A percentile compares a stretch with the other conserved stretches of the same genome.
Evolutionary conservation across 1,140 invertebrate genomes (phyloP).

Genomic region (Arion vulgaris): DNA sequence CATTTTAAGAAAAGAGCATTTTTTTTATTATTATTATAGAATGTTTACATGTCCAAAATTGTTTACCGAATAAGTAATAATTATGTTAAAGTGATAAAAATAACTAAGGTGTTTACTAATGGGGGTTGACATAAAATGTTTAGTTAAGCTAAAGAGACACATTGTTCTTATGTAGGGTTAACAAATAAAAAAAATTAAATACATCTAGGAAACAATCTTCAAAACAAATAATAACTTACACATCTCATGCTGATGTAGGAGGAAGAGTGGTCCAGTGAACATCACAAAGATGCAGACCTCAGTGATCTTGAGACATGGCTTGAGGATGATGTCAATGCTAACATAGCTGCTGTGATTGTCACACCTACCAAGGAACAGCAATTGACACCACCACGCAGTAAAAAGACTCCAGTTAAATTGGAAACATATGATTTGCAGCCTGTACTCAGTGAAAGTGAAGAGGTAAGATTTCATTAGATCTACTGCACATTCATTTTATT

Average conservation of each 20-base stretch:
- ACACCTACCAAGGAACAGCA: not conserved
- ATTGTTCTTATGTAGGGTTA: too few species aligned
- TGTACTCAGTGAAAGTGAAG: not conserved
- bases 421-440: not conserved
- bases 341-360: constrained; percentile 7
- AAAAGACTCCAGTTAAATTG: not conserved
- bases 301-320: constrained; percentile 39
- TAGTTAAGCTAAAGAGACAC: too few species aligned
- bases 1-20: too few species aligned
- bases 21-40: too few species aligned
- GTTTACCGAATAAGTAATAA: too few species aligned
- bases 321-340: constrained; percentile 36
- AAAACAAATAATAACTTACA: too few species aligned
- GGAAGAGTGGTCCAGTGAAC: constrained; percentile 31
- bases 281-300: constrained; percentile 34
- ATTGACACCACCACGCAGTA: not conserved
- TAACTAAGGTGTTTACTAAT: not conserved
- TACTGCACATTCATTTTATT: not conserved
- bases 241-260: constrained; percentile 14
- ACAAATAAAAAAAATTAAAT: too few species aligned
- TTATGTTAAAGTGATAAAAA: not conserved
- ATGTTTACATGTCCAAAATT: too few species aligned
- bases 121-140: not conserved
- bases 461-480: not conserved
- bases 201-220: too few species aligned